Conservation (phyloP, 2,888 invertebrate genomes). For the Caenorhabditis sp. region DNA sequence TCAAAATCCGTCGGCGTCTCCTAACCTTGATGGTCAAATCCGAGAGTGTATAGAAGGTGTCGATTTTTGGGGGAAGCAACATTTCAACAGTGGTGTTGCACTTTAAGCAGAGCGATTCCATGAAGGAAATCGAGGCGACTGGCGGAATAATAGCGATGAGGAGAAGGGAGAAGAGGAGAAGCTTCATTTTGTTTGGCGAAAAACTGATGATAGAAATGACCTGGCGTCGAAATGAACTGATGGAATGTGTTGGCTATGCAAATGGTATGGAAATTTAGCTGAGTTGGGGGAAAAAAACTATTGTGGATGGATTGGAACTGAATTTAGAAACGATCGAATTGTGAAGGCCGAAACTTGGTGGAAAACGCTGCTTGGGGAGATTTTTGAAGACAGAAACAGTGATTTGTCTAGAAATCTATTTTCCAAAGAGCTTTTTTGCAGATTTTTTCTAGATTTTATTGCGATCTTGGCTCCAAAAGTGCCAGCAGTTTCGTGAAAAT, state of each 20-base stretch:
- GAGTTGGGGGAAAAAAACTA: no score
- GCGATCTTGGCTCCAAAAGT: no score
- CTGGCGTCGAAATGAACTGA: neutral
- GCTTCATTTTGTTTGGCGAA: neutral
- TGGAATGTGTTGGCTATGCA: neutral
- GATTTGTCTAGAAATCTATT: no score
- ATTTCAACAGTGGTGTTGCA: conserved; percentile 50
- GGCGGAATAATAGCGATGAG: neutral
- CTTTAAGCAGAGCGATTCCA: conserved; percentile 12
- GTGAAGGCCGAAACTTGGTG: no score
- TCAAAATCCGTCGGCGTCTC: no score
- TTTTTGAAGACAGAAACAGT: no score
- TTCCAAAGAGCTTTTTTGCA: no score
- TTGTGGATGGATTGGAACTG: no score
- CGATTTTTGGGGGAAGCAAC: conserved; percentile 30
- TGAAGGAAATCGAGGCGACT: neutral
- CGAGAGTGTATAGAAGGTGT: conserved; percentile 36
- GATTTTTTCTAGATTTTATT: no score
- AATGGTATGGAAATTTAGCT: neutral
- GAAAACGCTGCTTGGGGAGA: no score
- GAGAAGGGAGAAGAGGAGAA: neutral
- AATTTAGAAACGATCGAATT: no score
- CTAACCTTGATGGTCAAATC: conserved; percentile 49
- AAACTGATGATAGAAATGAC: neutral
- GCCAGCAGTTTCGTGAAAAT: neutral